A percentile compares a stretch with the other conserved stretches of the same genome.
Conservation (phyloP, 2,888 invertebrate genomes). For the Latrodectus elegans region DNA sequence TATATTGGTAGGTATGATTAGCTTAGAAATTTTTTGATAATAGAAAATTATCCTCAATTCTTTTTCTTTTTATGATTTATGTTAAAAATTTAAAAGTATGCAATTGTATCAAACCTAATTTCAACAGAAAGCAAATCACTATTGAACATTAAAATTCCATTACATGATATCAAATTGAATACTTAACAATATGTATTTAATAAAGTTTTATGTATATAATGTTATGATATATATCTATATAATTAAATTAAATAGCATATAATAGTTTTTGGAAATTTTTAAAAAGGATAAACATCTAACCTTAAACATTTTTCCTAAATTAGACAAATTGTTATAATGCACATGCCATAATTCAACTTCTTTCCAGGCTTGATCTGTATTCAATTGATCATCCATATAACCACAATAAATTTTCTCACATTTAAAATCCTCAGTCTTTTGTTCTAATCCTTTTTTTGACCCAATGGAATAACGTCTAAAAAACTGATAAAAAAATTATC, state of each 20-base stretch:
- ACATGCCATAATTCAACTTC: conserved; percentile 72
- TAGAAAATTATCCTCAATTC: too few species aligned
- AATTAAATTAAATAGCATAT: neutral
- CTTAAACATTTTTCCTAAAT: conserved; percentile 38
- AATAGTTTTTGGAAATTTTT: neutral
- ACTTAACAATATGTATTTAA: neutral
- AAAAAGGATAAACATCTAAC: neutral
- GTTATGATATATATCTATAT: neutral
- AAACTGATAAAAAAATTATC: conserved; percentile 12
- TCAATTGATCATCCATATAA: conserved; percentile 74
- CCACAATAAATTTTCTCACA: conserved; percentile 70
- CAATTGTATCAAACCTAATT: too few species aligned
- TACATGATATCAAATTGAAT: neutral
- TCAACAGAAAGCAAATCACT: too few species aligned
- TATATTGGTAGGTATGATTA: too few species aligned
- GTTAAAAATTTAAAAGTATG: too few species aligned
- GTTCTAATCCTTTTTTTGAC: conserved; percentile 4
- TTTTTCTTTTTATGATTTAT: too few species aligned
- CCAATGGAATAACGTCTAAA: conserved; percentile 11
- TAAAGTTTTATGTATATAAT: neutral
- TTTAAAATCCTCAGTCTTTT: conserved; percentile 10
- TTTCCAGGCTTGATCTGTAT: conserved; percentile 73
- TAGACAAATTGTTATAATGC: conserved; percentile 65
- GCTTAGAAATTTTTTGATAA: too few species aligned
- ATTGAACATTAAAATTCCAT: too few species aligned